Percentiles rank a stretch among this genome's conserved stretches.
These are phyloP conservation scores for Chaetodon trifasciatus DNA, from an alignment of 2,797 vertebrate genomes.

Conservation along the genomic window DNA sequence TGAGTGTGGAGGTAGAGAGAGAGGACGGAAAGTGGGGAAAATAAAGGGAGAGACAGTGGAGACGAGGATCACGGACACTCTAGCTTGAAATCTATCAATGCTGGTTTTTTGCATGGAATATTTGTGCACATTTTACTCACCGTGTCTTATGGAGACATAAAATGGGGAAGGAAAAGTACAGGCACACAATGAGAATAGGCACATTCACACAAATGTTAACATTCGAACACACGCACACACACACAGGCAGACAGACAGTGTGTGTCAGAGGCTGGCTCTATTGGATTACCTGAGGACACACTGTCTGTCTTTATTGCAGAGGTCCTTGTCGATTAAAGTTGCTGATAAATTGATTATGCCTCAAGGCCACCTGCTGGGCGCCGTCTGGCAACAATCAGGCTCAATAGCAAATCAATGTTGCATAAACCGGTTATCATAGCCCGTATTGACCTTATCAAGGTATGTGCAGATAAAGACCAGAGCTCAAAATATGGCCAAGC, in stretches of 20 bases:
- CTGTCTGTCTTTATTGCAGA: slow-evolving; percentile 80
- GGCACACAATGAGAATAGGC: neutral
- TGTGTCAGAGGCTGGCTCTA: slow-evolving; percentile 64
- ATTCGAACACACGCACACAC: neutral
- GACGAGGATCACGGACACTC: neutral
- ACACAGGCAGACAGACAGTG: slow-evolving; percentile 23
- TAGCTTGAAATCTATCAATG: slow-evolving; percentile 15
- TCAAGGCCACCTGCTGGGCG: slow-evolving; percentile 80
- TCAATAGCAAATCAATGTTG: slow-evolving; percentile 80
- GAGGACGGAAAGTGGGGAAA: slow-evolving; percentile 31
- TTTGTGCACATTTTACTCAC: slow-evolving; percentile 5
- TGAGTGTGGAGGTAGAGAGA: slow-evolving; percentile 54
- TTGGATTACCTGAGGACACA: slow-evolving; percentile 81
- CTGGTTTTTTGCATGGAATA: slow-evolving; percentile 7
- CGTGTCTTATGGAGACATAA: slow-evolving; percentile 1
- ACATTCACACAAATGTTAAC: slow-evolving; percentile 7
- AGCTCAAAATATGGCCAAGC: slow-evolving; percentile 40
- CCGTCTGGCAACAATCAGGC: slow-evolving; percentile 79
- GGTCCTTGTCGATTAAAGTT: slow-evolving; percentile 82
- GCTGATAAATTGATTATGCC: slow-evolving; percentile 84
- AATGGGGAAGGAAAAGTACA: slow-evolving; percentile 1
- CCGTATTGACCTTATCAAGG: slow-evolving; percentile 73
- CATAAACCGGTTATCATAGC: slow-evolving; percentile 78
- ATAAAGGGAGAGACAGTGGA: slow-evolving; percentile 28
- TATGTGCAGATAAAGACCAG: slow-evolving; percentile 54